A percentile compares a stretch with the other conserved stretches of the same genome.
Conservation (phyloP, 2,888 invertebrate species). For the Coremacera marginata region DNA sequence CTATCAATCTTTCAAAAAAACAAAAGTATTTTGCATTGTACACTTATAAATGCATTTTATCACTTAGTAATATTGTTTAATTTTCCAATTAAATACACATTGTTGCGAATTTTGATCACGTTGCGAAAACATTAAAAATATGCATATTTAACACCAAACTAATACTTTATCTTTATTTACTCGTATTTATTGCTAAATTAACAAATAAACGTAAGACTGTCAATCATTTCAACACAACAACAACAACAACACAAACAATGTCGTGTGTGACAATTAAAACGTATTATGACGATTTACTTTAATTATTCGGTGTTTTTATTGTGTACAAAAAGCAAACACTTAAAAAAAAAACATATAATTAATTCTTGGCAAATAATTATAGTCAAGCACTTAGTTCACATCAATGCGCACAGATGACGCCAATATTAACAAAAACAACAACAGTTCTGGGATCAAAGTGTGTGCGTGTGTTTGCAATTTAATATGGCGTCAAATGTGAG, state of each 20-base stretch:
- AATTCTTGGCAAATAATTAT: not conserved
- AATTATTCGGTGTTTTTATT: not conserved
- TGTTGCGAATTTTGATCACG: not conserved
- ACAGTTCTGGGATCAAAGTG: not conserved
- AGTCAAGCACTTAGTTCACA: not conserved
- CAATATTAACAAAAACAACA: not conserved
- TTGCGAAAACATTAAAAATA: not conserved
- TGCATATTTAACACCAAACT: slow-evolving; percentile 2
- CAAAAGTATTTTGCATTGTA: too few species aligned
- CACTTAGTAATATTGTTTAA: too few species aligned
- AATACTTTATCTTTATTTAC: not conserved
- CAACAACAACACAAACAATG: too few species aligned
- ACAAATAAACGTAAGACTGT: too few species aligned
- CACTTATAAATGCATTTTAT: too few species aligned
- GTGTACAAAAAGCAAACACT: not conserved
- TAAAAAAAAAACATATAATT: not conserved
- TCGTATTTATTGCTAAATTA: too few species aligned
- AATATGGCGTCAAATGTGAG: slow-evolving; percentile 14
- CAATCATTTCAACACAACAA: too few species aligned
- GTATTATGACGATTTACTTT: not conserved
- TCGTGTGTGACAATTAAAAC: not conserved
- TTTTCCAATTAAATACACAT: too few species aligned
- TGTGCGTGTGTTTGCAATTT: not conserved
- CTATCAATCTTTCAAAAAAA: too few species aligned
- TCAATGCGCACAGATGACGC: slow-evolving; percentile 3